These are phyloP conservation scores for Platycercus adscitus DNA, from an alignment of 2,113 vertebrate genomes.

Conservation along the genomic window DNA sequence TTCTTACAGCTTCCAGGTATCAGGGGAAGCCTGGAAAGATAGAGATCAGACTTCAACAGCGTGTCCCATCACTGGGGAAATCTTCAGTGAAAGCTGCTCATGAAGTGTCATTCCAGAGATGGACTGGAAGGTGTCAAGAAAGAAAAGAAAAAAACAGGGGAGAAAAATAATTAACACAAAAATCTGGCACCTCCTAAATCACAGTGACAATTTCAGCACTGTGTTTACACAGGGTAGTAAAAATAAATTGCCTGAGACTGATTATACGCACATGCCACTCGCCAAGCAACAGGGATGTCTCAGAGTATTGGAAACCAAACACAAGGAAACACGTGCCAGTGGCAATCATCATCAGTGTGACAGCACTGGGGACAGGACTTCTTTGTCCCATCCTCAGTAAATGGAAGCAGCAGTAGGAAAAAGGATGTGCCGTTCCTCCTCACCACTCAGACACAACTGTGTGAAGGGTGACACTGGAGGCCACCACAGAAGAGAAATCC, in stretches of 20 bases:
- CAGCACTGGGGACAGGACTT: no score
- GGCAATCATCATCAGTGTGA: not conserved
- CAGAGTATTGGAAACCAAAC: not conserved
- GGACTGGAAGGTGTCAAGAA: not conserved
- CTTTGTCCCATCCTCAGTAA: not conserved
- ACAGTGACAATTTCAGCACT: not conserved
- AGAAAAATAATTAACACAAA: not conserved
- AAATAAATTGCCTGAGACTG: constrained; percentile 54
- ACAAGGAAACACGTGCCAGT: not conserved
- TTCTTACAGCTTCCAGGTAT: not conserved
- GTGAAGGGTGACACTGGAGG: not conserved
- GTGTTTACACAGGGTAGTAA: not conserved
- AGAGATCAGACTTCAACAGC: not conserved
- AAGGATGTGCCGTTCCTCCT: no score
- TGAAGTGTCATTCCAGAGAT: not conserved
- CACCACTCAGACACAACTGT: fast-evolving
- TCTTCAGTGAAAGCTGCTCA: not conserved
- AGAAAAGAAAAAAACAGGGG: not conserved
- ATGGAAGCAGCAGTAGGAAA: not conserved
- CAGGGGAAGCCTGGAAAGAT: not conserved
- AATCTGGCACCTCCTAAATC: not conserved
- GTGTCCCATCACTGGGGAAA: not conserved
- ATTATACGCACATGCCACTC: constrained; percentile 19
- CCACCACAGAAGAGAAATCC: not conserved
- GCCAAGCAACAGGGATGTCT: not conserved